Evolutionary conservation across 2,888 invertebrate genomes (phyloP).

Genomic region (Nephrocerus scutellatus): DNA sequence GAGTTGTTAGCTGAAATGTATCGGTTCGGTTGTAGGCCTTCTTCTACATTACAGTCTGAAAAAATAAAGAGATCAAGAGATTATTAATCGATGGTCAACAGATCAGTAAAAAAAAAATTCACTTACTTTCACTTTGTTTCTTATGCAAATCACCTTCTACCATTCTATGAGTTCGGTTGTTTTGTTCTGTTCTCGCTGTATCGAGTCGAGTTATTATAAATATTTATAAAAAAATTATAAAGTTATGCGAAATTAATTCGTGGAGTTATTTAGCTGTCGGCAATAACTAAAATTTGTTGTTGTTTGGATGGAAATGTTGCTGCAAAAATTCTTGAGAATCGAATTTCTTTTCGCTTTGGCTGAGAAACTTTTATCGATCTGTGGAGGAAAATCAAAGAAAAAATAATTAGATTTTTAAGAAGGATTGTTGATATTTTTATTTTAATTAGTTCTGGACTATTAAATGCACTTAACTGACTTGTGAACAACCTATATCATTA

Average conservation of each 20-base stretch:
- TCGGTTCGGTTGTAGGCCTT: slow-evolving; percentile 73
- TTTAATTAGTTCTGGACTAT: no score
- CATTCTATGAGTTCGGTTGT: slow-evolving; percentile 69
- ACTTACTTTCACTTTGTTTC: slow-evolving; percentile 71
- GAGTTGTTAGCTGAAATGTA: slow-evolving; percentile 45
- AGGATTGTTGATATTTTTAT: no score
- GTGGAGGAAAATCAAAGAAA: slow-evolving; percentile 23
- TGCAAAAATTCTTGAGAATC: slow-evolving; percentile 7
- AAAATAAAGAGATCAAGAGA: slow-evolving; percentile 25
- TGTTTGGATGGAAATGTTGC: slow-evolving; percentile 11
- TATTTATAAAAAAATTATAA: slow-evolving; percentile 19
- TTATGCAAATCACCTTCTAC: slow-evolving; percentile 81
- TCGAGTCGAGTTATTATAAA: slow-evolving; percentile 21
- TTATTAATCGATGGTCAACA: slow-evolving; percentile 4
- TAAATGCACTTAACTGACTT: no score
- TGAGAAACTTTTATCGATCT: slow-evolving; percentile 31
- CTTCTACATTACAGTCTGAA: slow-evolving; percentile 82
- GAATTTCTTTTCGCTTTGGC: slow-evolving; percentile 21
- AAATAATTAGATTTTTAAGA: slow-evolving; percentile 12
- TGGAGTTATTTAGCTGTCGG: slow-evolving; percentile 3
- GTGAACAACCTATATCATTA: no score
- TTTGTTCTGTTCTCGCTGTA: slow-evolving; percentile 36
- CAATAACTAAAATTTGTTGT: slow-evolving; percentile 8
- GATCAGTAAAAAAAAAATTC: slow-evolving; percentile 4
- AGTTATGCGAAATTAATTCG: slow-evolving; percentile 1